Base-by-base conservation (phyloP, 2,888 invertebrate species). In the Cheilosia variabilis region DNA sequence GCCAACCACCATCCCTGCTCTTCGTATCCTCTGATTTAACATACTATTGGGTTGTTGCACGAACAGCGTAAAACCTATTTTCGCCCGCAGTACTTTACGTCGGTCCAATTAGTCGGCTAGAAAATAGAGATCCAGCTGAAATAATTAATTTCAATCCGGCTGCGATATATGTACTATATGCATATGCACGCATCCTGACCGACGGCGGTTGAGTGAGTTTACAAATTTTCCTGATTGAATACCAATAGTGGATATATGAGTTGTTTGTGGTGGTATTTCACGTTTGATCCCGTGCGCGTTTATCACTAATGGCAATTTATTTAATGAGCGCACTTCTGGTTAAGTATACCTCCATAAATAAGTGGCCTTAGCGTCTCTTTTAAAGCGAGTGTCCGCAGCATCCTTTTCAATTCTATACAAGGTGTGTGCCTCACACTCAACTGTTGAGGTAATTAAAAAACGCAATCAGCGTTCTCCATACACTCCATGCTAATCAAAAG, bases 361-460 rank as follows among this genome's bases (percentile, higher is more conserved):
- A 43, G 52, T 34, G 57, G 22, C 66, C 41, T 68, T 52, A 63
- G 80, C 17, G 57, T 50, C 22, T 13, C 22, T 15, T 47, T 27
- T 24, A 19, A 22, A 50, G 34, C 4, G 27, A 17, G 43, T 6
- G 27, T 43, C 22, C 43, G 19, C 2, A 17, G 7, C 17, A 53
- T 55, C 47, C 55, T 62, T 68, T 83, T 83, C 78, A 78, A 78
- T 73, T 73, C 68, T 34, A 57, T 24, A 31, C 43, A 10, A 5
- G 43, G 15, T 43, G 17, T 45, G 6, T 5, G 57, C 43, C 43
- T 7, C 50, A n/a, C 47, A 55, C 50, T 31, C 53, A 62, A 76
- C 76, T 77, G 72, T 72, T 72, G 81, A 81, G 81, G 86, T 86
- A 81, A 86, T 86, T 86, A 86, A 86, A 86, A 86, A 86, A 77